Conservation (phyloP, 2,888 invertebrate genomes). For the Ormia ochracea region DNA sequence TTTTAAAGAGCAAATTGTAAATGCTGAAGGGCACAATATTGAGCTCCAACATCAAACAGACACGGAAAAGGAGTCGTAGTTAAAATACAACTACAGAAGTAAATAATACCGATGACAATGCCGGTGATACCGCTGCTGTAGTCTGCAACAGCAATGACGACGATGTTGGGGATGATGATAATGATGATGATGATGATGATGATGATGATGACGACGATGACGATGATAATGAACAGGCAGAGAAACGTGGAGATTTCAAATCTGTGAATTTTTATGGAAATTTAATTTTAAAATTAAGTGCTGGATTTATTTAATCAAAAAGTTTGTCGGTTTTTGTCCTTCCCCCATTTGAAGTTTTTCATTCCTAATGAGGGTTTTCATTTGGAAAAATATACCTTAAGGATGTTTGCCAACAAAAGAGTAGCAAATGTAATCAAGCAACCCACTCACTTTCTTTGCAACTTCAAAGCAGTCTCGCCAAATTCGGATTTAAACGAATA, state of each 20-base stretch:
- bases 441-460: no score
- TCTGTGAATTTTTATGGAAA: no score
- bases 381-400: not conserved
- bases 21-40: constrained; percentile 39
- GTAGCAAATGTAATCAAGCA: no score
- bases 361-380: not conserved
- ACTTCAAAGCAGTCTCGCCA: not conserved
- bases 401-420: not conserved
- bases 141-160: not conserved
- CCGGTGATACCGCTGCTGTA: not conserved
- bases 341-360: not conserved
- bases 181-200: constrained; percentile 22
- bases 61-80: not conserved
- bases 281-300: no score
- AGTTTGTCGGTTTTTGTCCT: not conserved
- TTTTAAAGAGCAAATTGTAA: constrained; percentile 35
- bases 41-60: not conserved
- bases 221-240: not conserved
- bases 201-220: not conserved
- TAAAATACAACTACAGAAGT: constrained; percentile 9
- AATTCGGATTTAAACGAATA: no score
- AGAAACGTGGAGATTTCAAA: not conserved
- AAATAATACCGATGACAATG: not conserved
- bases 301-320: constrained; percentile 21
- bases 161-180: constrained; percentile 9